phyloP scores from a whole-genome alignment of 2,113 vertebrate genomes.

The Peromyscus polionotus region DNA sequence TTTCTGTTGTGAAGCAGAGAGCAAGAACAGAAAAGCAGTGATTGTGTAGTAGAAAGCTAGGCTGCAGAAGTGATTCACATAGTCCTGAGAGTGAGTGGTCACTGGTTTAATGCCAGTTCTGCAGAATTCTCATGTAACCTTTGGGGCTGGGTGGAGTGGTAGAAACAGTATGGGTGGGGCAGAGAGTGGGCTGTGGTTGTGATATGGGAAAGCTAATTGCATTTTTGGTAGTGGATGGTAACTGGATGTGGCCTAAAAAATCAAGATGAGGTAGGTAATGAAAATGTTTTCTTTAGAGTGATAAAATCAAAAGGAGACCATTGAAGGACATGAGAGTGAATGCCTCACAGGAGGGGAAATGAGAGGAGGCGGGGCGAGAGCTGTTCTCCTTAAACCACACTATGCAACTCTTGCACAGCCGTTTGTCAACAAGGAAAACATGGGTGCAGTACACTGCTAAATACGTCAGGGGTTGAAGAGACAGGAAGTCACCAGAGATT shows the following conservation, averaged over 20 bases:
- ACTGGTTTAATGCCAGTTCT: neutral
- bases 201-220: neutral
- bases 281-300: neutral
- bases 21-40: neutral
- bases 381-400: constrained; percentile 29
- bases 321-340: neutral
- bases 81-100: neutral
- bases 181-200: neutral
- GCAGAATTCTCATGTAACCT: neutral
- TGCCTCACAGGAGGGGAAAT: neutral
- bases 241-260: neutral
- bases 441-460: neutral
- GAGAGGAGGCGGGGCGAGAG: neutral
- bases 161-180: neutral
- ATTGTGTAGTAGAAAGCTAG: neutral
- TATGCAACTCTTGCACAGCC: neutral
- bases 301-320: constrained; percentile 18
- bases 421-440: constrained; percentile 22
- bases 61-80: neutral
- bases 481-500: constrained; percentile 23
- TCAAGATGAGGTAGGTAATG: neutral
- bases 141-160: neutral
- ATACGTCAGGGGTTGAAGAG: constrained; percentile 16
- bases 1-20: neutral
- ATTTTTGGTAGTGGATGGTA: neutral